phyloP scores from a whole-genome alignment of 2,888 invertebrate species.

The Carpatolechia fugitivella region DNA sequence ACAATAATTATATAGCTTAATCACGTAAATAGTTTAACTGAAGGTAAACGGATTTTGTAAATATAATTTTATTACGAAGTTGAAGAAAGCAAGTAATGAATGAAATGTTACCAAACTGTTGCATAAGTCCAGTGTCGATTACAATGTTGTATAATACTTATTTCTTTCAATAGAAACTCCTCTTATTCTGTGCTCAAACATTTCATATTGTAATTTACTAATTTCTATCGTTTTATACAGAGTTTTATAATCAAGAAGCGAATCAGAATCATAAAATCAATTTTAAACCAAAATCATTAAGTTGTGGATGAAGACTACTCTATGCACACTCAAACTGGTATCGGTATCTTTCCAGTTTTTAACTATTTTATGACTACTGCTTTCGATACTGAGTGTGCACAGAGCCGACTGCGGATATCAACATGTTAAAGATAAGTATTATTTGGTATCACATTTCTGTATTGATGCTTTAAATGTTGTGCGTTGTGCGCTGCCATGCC shows the following conservation, averaged over 20 bases:
- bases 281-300: neutral
- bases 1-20: slow-evolving; percentile 39
- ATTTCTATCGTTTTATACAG: slow-evolving; percentile 2
- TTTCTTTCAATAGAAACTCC: slow-evolving; percentile 14
- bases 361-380: no score
- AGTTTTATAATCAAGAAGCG: neutral
- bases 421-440: slow-evolving; percentile 34
- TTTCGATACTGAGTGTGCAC: no score
- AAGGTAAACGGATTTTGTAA: slow-evolving; percentile 63
- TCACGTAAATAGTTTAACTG: slow-evolving; percentile 44
- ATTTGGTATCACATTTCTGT: slow-evolving; percentile 50
- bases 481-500: slow-evolving; percentile 44
- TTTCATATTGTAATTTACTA: slow-evolving; percentile 12
- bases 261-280: neutral
- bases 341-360: no score
- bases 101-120: slow-evolving; percentile 54
- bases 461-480: slow-evolving; percentile 58
- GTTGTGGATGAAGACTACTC: neutral
- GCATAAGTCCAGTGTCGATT: slow-evolving; percentile 41
- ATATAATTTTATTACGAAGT: slow-evolving; percentile 61
- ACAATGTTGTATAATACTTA: slow-evolving; percentile 22
- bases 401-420: slow-evolving; percentile 11
- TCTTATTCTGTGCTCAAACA: slow-evolving; percentile 18
- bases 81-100: slow-evolving; percentile 42
- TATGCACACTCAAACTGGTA: neutral